These are phyloP conservation scores for Otolemur garnettii DNA, from an alignment of 2,113 vertebrate species.

Conservation along the genomic window DNA sequence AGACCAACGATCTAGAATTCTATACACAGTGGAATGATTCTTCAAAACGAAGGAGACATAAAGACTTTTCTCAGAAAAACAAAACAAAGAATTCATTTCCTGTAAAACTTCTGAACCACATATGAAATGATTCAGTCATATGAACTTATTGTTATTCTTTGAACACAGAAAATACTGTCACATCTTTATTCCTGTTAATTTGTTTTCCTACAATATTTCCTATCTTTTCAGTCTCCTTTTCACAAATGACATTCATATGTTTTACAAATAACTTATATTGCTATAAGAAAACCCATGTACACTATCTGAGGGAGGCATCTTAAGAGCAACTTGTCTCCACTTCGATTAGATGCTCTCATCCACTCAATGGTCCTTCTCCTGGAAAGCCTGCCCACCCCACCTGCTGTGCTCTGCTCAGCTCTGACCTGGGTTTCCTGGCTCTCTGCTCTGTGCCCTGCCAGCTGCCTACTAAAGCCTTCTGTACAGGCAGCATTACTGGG, in stretches of 20 bases:
- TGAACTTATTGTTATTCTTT: background rate
- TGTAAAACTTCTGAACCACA: background rate
- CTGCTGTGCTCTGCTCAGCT: too few species aligned
- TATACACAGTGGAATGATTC: background rate
- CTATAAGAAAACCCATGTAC: background rate
- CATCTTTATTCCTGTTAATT: background rate
- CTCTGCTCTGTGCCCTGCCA: too few species aligned
- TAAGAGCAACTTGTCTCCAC: too few species aligned
- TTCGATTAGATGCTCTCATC: too few species aligned
- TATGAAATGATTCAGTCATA: too few species aligned
- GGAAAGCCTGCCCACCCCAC: too few species aligned
- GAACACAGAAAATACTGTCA: background rate
- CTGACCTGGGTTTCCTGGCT: too few species aligned
- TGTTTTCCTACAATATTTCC: background rate
- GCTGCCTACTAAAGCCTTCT: too few species aligned
- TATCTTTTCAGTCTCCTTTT: background rate
- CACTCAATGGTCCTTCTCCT: too few species aligned
- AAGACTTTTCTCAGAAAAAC: background rate
- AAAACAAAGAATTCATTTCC: background rate
- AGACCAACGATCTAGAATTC: background rate
- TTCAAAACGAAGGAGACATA: background rate
- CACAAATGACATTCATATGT: background rate
- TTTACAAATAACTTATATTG: background rate
- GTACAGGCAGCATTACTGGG: too few species aligned
- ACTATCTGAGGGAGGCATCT: too few species aligned